A percentile compares a stretch with the other conserved stretches of the same genome.
Conservation (phyloP, 1,140 invertebrate species). For the Solenopsis invicta region DNA sequence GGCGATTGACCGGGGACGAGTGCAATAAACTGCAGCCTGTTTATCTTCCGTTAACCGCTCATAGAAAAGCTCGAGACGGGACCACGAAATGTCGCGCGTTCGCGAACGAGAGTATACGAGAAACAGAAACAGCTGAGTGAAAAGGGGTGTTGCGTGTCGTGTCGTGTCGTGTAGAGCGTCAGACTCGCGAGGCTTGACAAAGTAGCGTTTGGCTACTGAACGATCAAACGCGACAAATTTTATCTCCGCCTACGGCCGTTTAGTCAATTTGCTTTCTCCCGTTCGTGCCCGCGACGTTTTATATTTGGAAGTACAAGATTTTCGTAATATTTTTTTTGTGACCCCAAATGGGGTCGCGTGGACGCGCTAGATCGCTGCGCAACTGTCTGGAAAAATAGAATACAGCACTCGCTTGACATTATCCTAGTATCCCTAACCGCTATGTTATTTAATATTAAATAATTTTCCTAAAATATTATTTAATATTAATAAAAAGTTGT, state of each 20-base stretch:
- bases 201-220: not conserved
- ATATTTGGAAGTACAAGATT: not conserved
- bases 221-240: not conserved
- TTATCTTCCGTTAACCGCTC: slow-evolving; percentile 75
- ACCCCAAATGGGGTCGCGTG: not conserved
- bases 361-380: not conserved
- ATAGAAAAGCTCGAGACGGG: slow-evolving; percentile 60
- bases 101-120: too few species aligned
- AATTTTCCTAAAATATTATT: too few species aligned
- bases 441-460: too few species aligned
- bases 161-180: not conserved
- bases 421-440: too few species aligned
- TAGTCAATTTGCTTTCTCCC: slow-evolving; percentile 21
- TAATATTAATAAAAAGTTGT: too few species aligned
- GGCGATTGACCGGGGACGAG: slow-evolving; percentile 62
- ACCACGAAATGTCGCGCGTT: not conserved
- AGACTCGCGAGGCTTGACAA: not conserved
- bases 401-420: not conserved
- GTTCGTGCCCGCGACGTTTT: slow-evolving; percentile 30
- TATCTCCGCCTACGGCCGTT: slow-evolving; percentile 25
- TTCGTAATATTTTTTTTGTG: slow-evolving; percentile 4
- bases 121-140: not conserved
- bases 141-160: not conserved
- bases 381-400: not conserved
- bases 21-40: slow-evolving; percentile 48